These are phyloP conservation scores for Caloenas nicobarica DNA, from an alignment of 2,113 vertebrate species.

Conservation along the genomic window DNA sequence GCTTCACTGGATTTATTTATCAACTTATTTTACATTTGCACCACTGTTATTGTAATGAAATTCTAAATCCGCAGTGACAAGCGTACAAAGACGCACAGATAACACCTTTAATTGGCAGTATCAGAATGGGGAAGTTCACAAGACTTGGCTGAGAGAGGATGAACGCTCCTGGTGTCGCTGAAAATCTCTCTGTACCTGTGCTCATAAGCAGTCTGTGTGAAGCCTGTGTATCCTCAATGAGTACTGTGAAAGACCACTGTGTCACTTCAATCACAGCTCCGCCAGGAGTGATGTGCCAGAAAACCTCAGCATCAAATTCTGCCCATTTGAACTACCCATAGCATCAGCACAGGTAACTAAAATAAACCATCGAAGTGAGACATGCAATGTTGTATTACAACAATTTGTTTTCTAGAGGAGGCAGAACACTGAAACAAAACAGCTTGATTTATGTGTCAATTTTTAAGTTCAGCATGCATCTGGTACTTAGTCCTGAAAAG, in stretches of 20 bases:
- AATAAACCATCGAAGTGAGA: constrained; percentile 9
- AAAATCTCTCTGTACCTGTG: not conserved
- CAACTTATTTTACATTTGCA: not conserved
- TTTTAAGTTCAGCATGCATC: constrained; percentile 2
- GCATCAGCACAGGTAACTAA: constrained; percentile 13
- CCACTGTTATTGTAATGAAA: not conserved
- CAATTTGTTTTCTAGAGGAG: constrained; percentile 20
- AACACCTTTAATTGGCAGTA: not conserved
- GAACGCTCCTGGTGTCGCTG: not conserved
- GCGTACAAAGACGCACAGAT: not conserved
- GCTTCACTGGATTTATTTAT: not conserved
- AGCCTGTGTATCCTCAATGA: not conserved
- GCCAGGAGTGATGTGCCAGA: constrained; percentile 12
- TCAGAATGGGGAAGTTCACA: not conserved
- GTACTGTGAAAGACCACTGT: not conserved
- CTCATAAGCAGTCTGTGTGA: not conserved
- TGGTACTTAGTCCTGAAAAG: not conserved
- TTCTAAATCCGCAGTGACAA: not conserved
- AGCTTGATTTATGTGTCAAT: constrained; percentile 10
- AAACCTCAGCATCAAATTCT: constrained; percentile 35
- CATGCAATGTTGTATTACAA: not conserved
- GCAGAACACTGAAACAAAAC: not conserved
- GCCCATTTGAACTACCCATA: not conserved
- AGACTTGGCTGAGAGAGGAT: not conserved
- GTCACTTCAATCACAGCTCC: constrained; percentile 25